phyloP scores from a whole-genome alignment of 2,797 vertebrate genomes.

The Hybognathus amarus region DNA sequence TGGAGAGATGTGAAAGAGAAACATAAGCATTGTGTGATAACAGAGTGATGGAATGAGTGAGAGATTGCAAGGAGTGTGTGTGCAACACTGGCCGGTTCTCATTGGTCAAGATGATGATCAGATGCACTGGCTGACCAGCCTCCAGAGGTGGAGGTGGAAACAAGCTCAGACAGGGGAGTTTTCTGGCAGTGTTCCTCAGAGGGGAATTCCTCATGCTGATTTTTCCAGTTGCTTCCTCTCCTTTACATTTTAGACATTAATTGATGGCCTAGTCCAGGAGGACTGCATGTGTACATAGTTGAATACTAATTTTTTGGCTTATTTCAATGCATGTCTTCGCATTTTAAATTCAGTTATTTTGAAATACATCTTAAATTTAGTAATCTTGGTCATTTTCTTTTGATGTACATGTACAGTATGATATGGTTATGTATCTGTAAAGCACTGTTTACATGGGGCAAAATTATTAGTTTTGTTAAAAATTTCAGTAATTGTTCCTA shows the following conservation, averaged over 20 bases:
- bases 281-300: background rate
- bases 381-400: background rate
- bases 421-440: background rate
- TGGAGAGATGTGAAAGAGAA: slow-evolving; percentile 17
- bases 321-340: background rate
- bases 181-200: slow-evolving; percentile 49
- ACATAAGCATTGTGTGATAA: slow-evolving; percentile 47
- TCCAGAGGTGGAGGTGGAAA: slow-evolving; percentile 50
- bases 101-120: slow-evolving; percentile 52
- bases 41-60: slow-evolving; percentile 48
- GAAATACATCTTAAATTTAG: background rate
- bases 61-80: slow-evolving; percentile 40
- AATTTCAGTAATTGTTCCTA: background rate
- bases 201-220: slow-evolving; percentile 54
- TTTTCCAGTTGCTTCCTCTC: slow-evolving; percentile 28
- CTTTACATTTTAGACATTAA: slow-evolving; percentile 26
- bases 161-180: slow-evolving; percentile 57
- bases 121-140: slow-evolving; percentile 54
- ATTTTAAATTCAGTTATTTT: background rate
- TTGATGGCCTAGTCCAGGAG: slow-evolving; percentile 22
- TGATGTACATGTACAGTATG: background rate
- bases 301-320: slow-evolving; percentile 8
- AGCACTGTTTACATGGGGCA: background rate
- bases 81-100: slow-evolving; percentile 52
- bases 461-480: background rate